phyloP scores from a whole-genome alignment of 2,113 vertebrate species.

The Antennarius striatus region DNA sequence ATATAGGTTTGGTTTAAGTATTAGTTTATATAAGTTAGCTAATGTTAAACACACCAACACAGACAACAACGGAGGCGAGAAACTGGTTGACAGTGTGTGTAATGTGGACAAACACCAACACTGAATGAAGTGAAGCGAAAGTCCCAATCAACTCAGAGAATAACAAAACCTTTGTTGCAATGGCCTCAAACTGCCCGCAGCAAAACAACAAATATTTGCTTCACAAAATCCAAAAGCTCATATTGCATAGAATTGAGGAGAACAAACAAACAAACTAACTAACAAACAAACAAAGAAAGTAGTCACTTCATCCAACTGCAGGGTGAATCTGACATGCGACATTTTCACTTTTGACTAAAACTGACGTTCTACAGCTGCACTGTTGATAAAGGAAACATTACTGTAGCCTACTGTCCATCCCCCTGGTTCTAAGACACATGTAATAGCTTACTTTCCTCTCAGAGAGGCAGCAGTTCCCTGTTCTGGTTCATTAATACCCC shows the following conservation, averaged over 20 bases:
- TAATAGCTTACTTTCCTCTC: conserved; percentile 1
- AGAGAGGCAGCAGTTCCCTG: conserved; percentile 1
- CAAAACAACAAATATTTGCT: not conserved
- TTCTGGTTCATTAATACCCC: conserved; percentile 18
- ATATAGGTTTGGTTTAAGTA: too few species aligned
- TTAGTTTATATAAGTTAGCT: too few species aligned
- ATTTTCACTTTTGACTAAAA: too few species aligned
- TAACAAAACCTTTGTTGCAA: conserved; percentile 9
- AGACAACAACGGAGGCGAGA: not conserved
- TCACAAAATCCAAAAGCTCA: not conserved
- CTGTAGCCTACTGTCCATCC: not conserved
- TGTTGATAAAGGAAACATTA: not conserved
- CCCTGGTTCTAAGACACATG: not conserved
- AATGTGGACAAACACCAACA: not conserved
- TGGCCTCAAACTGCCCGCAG: not conserved
- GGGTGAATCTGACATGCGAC: too few species aligned
- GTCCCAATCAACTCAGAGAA: not conserved
- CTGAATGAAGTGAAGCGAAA: not conserved
- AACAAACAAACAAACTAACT: too few species aligned
- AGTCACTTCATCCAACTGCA: not conserved
- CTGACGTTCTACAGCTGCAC: too few species aligned
- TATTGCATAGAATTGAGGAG: not conserved
- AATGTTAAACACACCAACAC: not conserved
- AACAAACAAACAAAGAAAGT: not conserved
- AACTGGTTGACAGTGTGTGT: not conserved